Evolutionary conservation across 2,797 vertebrate species (phyloP).

Genomic region (Buceros bicornis): DNA sequence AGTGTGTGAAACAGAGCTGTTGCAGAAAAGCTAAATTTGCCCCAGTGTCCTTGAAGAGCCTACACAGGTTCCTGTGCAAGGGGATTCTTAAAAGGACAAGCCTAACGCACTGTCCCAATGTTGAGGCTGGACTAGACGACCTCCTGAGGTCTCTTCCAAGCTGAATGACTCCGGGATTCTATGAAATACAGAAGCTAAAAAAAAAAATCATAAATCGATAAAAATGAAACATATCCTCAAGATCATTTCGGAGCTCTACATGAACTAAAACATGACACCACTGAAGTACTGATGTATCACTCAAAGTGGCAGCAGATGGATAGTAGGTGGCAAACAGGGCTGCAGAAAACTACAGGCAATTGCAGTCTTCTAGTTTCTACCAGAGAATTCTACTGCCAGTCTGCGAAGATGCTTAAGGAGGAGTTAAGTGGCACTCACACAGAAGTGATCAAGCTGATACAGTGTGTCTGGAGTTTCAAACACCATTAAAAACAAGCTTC

Average conservation of each 20-base stretch:
- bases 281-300: not conserved
- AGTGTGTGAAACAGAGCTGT: not conserved
- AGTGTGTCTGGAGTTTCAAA: slow-evolving; percentile 39
- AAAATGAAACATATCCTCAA: not conserved
- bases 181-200: not conserved
- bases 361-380: not conserved
- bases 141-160: not conserved
- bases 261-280: not conserved
- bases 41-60: not conserved
- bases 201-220: not conserved
- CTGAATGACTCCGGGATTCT: not conserved
- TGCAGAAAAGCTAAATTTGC: not conserved
- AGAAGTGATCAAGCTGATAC: slow-evolving; percentile 19
- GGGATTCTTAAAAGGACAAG: not conserved
- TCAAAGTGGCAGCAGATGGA: slow-evolving; percentile 30
- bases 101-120: not conserved
- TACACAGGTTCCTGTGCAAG: not conserved
- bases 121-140: not conserved
- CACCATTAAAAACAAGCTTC: slow-evolving; percentile 40
- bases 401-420: not conserved
- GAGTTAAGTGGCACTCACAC: not conserved
- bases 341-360: slow-evolving; percentile 22
- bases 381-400: not conserved
- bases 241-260: not conserved
- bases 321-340: slow-evolving; percentile 22